Evolutionary conservation across 37 sponge, comb jelly and placozoan genomes (phyloP).

Genomic region (Aplysina aerophoba): DNA sequence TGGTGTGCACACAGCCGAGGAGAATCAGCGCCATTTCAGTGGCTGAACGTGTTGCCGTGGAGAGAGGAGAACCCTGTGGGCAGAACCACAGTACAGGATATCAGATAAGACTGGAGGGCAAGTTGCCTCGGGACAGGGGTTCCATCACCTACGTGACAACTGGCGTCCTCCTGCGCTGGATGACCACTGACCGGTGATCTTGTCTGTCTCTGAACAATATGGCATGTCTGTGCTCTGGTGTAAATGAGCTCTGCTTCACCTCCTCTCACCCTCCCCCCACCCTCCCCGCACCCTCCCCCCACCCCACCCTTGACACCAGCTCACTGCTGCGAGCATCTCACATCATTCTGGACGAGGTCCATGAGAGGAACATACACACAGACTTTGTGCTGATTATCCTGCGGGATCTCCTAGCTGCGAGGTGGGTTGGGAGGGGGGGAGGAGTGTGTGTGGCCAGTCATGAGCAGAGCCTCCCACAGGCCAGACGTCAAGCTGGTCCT

Average conservation of each 20-base stretch:
- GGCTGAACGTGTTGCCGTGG: conserved; percentile 69
- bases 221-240: background rate
- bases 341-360: conserved; percentile 89
- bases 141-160: conserved; percentile 79
- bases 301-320: background rate
- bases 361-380: conserved; percentile 77
- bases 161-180: conserved; percentile 71
- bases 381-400: conserved; percentile 86
- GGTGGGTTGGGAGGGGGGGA: conserved; percentile 10
- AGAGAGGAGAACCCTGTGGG: conserved; percentile 67
- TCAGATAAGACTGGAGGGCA: conserved; percentile 85
- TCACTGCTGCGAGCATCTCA: conserved; percentile 50
- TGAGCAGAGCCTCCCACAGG: conserved; percentile 12
- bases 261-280: background rate
- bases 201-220: background rate
- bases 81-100: conserved; percentile 59
- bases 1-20: conserved; percentile 90
- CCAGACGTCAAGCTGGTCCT: conserved; percentile 89
- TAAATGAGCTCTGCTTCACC: background rate
- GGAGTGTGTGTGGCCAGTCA: background rate
- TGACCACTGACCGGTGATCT: conserved; percentile 67
- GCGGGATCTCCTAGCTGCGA: conserved; percentile 63
- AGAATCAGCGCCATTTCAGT: conserved; percentile 93
- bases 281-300: no score
- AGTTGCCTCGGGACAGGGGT: conserved; percentile 54